These are phyloP conservation scores for Heterotilapia buettikoferi DNA, from an alignment of 2,113 vertebrate genomes.

Conservation along the genomic window DNA sequence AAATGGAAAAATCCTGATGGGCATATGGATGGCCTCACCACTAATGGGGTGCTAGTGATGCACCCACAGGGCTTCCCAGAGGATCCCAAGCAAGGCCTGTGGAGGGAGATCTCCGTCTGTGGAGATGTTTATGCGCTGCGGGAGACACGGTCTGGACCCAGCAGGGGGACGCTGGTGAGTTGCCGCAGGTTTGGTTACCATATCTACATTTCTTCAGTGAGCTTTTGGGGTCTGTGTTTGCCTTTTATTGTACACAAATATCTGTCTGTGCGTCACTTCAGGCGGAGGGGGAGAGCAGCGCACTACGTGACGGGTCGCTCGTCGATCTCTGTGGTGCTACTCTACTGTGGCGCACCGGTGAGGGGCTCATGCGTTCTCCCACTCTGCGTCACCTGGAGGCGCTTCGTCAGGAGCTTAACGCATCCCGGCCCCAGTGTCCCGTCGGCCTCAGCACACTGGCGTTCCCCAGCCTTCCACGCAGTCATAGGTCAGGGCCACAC, in stretches of 20 bases:
- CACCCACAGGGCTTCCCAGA: conserved; percentile 91
- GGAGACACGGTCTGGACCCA: conserved; percentile 93
- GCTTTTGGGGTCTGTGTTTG: rapidly evolving
- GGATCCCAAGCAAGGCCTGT: conserved; percentile 88
- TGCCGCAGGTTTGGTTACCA: rapidly evolving
- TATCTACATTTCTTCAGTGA: rapidly evolving
- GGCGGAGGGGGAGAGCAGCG: conserved; percentile 93
- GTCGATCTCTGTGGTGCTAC: conserved; percentile 96
- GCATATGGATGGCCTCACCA: conserved; percentile 97
- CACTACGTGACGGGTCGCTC: conserved; percentile 92
- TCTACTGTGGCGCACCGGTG: conserved; percentile 91
- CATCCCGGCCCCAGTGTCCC: conserved; percentile 90
- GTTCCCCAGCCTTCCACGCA: conserved; percentile 91
- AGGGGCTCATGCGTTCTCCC: conserved; percentile 85
- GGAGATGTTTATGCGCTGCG: conserved; percentile 93
- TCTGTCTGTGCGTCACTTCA: conserved; percentile 15
- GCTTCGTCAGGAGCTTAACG: conserved; percentile 94
- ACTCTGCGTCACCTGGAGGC: conserved; percentile 96
- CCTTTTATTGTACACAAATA: not conserved
- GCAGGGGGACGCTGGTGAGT: conserved; percentile 87
- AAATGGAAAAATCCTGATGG: conserved; percentile 99
- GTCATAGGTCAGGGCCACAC: conserved; percentile 72
- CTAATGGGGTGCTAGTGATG: conserved; percentile 97
- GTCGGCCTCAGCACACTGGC: conserved; percentile 95
- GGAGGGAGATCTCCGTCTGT: conserved; percentile 96